These are phyloP conservation scores for Drosophila kokeensis DNA, from an alignment of 2,888 invertebrate genomes.

Conservation along the genomic window DNA sequence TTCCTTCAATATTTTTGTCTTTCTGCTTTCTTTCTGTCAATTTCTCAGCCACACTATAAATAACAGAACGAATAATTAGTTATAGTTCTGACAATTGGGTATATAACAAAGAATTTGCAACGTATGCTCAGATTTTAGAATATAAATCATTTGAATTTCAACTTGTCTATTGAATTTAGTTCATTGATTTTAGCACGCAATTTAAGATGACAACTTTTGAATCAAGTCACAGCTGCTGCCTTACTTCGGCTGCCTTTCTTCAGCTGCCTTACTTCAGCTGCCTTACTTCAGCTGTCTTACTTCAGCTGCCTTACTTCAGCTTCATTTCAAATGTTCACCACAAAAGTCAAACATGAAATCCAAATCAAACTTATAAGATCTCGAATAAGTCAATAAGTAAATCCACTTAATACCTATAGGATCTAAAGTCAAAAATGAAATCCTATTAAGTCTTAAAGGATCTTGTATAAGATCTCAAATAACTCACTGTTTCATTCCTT, in stretches of 20 bases:
- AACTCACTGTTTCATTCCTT: not conserved
- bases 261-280: not conserved
- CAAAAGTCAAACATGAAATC: not conserved
- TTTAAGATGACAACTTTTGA: not conserved
- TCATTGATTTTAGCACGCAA: not conserved
- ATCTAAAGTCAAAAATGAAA: not conserved
- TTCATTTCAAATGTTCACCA: not conserved
- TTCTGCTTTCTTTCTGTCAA: constrained; percentile 24
- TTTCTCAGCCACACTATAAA: constrained; percentile 19
- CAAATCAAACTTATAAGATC: not conserved
- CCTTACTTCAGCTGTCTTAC: not conserved
- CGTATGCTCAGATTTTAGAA: not conserved
- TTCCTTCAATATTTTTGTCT: constrained; percentile 20
- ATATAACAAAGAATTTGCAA: constrained; percentile 6
- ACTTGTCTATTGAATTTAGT: not conserved
- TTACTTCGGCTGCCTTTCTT: too few species aligned
- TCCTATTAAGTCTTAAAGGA: not conserved
- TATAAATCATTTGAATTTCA: not conserved
- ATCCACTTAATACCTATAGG: not conserved
- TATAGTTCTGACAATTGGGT: constrained; percentile 10
- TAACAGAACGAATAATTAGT: constrained; percentile 24
- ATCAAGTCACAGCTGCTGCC: not conserved
- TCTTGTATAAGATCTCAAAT: not conserved
- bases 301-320: not conserved
- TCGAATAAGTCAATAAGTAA: not conserved